Conservation (phyloP, 2,797 vertebrate genomes). For the Hephaestus fuliginosus region DNA sequence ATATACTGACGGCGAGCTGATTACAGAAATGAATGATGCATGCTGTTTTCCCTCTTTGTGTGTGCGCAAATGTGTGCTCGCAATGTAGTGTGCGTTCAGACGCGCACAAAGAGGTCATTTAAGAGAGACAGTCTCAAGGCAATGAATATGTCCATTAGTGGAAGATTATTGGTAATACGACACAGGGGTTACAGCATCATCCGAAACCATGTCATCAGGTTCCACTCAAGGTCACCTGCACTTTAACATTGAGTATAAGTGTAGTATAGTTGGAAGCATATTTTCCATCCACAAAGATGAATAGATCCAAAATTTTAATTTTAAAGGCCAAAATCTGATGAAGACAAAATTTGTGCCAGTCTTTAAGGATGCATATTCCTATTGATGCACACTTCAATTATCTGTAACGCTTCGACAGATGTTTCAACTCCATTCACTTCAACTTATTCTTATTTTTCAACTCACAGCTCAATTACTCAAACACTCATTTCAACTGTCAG, state of each 20-base stretch:
- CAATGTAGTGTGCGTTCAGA: conserved; percentile 31
- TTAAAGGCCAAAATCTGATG: not conserved
- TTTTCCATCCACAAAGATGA: not conserved
- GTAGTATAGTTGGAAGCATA: not conserved
- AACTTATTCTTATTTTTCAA: no score
- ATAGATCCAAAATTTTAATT: not conserved
- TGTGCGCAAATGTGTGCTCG: conserved; percentile 18
- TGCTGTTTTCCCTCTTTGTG: conserved; percentile 40
- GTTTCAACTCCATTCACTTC: not conserved
- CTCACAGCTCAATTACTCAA: no score
- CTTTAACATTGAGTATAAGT: not conserved
- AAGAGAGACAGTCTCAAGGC: conserved; percentile 38
- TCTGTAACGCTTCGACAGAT: not conserved
- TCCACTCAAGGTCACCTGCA: conserved; percentile 51
- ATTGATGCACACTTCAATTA: no score
- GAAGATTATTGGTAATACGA: conserved; percentile 60
- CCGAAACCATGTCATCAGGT: conserved; percentile 32
- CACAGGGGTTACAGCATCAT: conserved; percentile 51
- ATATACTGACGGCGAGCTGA: conserved; percentile 65
- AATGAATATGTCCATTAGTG: conserved; percentile 67
- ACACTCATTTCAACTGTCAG: no score
- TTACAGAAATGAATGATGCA: conserved; percentile 75
- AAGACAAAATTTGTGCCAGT: not conserved
- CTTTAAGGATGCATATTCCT: not conserved
- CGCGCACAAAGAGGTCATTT: conserved; percentile 51